These are phyloP conservation scores for Pollachius pollachius DNA, from an alignment of 2,113 vertebrate species.

Conservation along the genomic window DNA sequence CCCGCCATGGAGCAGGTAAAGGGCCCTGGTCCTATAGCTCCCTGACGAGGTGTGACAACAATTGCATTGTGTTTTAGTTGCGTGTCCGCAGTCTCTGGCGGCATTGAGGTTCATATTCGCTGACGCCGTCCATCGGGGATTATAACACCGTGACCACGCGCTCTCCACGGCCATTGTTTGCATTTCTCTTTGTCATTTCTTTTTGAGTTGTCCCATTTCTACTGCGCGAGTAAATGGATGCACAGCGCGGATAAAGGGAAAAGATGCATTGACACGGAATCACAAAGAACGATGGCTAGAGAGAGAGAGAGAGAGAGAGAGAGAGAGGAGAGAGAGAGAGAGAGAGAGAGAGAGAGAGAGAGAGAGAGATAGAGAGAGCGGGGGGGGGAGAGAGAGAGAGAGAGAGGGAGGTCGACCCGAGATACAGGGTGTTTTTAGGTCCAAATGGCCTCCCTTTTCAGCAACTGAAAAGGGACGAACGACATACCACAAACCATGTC, in stretches of 20 bases:
- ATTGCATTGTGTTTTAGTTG: constrained; percentile 43
- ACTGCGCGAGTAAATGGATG: constrained; percentile 75
- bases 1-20: neutral
- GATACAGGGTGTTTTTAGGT: constrained; percentile 27
- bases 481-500: constrained; percentile 71
- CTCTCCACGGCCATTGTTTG: constrained; percentile 68
- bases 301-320: constrained; percentile 11
- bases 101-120: constrained; percentile 68
- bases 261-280: constrained; percentile 68
- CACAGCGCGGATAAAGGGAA: constrained; percentile 68
- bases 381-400: constrained; percentile 12
- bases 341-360: constrained; percentile 20
- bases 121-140: constrained; percentile 76
- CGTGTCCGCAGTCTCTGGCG: constrained; percentile 38
- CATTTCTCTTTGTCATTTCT: too few species aligned
- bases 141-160: constrained; percentile 69
- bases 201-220: constrained; percentile 65
- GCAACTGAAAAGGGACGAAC: constrained; percentile 37
- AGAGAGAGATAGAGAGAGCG: constrained; percentile 1
- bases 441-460: constrained; percentile 48
- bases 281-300: neutral
- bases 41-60: neutral
- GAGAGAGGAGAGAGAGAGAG: constrained; percentile 4
- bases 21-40: neutral
- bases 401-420: constrained; percentile 43